A percentile compares a stretch with the other conserved stretches of the same genome.
These are phyloP conservation scores for Odontocerum albicorne DNA, from an alignment of 2,888 invertebrate genomes.

Conservation along the genomic window DNA sequence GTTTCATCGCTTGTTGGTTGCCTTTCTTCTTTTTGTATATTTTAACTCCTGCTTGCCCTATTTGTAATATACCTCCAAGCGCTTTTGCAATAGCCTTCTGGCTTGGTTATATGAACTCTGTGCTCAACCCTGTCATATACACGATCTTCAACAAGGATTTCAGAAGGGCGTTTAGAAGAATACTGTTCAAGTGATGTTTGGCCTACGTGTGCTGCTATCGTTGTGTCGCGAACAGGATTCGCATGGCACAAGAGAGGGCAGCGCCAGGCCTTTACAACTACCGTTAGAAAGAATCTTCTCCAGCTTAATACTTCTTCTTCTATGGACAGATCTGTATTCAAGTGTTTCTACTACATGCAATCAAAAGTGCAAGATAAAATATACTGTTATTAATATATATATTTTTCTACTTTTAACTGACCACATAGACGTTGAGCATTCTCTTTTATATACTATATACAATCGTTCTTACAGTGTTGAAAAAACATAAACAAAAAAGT, in stretches of 20 bases:
- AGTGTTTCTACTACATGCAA: no score
- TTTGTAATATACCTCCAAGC: conserved; percentile 75
- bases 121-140: conserved; percentile 97
- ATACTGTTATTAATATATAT: no score
- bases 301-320: not conserved
- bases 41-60: conserved; percentile 76
- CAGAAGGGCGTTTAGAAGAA: conserved; percentile 90
- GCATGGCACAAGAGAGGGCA: conserved; percentile 64
- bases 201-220: conserved; percentile 81
- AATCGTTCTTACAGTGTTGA: no score
- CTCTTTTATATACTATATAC: no score
- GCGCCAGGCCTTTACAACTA: conserved; percentile 64
- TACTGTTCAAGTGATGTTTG: conserved; percentile 94
- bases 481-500: no score
- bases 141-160: conserved; percentile 99
- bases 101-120: conserved; percentile 96
- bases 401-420: no score
- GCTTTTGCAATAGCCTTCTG: conserved; percentile 94
- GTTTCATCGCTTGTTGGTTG: conserved; percentile 97
- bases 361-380: no score
- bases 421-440: no score
- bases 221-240: conserved; percentile 66
- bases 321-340: no score
- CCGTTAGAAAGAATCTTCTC: conserved; percentile 40
- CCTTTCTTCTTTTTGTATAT: conserved; percentile 97